These are phyloP conservation scores for Caenorhabditis uteleia DNA, from an alignment of 2,888 invertebrate genomes.

Conservation along the genomic window DNA sequence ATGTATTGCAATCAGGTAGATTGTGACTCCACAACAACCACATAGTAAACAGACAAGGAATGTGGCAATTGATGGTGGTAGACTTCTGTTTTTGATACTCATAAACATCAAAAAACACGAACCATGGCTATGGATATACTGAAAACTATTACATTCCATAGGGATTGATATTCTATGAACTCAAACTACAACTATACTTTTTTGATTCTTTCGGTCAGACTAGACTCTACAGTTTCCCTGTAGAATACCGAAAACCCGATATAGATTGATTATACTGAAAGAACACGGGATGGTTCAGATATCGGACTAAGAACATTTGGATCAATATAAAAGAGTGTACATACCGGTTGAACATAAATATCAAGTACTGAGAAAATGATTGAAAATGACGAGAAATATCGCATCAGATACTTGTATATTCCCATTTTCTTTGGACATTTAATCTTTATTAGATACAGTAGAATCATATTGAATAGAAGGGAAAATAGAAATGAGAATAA, in stretches of 20 bases:
- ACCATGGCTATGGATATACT: not conserved
- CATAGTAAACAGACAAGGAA: conserved; percentile 11
- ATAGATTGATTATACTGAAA: not conserved
- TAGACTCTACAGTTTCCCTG: not conserved
- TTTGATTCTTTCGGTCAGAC: too few species aligned
- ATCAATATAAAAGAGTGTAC: too few species aligned
- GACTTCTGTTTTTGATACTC: not conserved
- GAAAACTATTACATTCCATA: conserved; percentile 9
- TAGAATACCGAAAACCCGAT: not conserved
- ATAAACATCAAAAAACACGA: not conserved
- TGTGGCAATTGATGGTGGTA: not conserved
- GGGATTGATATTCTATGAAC: conserved; percentile 5
- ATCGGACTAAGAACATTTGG: too few species aligned
- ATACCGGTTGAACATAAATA: not conserved
- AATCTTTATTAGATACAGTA: not conserved
- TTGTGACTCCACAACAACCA: conserved; percentile 18
- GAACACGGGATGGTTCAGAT: conserved; percentile 7
- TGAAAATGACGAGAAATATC: conserved; percentile 13
- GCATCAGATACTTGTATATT: conserved; percentile 23
- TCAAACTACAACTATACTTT: conserved; percentile 6
- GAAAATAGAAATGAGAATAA: too few species aligned
- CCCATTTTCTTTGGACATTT: conserved; percentile 18
- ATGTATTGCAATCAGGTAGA: conserved; percentile 20
- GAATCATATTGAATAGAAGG: too few species aligned
- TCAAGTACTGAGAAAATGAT: conserved; percentile 10